These are phyloP conservation scores for Chamaetylas fuelleborni DNA, from an alignment of 2,113 vertebrate genomes.

Conservation along the genomic window DNA sequence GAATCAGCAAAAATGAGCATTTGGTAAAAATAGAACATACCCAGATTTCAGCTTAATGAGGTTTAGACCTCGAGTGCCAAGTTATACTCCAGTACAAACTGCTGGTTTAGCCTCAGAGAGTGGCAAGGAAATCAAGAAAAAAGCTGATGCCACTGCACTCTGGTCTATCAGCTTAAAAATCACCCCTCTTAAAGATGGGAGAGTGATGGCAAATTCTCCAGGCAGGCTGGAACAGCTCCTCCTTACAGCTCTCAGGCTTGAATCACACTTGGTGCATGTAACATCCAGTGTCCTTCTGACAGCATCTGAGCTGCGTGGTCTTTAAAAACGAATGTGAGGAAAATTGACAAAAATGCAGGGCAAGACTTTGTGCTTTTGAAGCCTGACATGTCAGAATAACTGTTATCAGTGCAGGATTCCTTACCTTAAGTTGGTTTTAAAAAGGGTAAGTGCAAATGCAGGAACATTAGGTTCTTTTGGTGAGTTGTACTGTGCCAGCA, in stretches of 20 bases:
- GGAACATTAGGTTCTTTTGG: neutral
- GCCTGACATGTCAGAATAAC: fast-evolving
- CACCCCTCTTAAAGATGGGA: neutral
- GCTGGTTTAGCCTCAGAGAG: neutral
- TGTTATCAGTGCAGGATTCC: neutral
- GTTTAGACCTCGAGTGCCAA: neutral
- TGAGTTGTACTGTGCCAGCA: neutral
- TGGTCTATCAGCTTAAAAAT: neutral
- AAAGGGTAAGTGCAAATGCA: neutral
- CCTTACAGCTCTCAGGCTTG: neutral
- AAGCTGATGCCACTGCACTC: neutral
- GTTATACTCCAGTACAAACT: neutral
- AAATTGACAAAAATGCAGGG: neutral
- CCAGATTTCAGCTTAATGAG: neutral
- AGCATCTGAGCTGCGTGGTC: neutral
- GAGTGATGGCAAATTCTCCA: neutral
- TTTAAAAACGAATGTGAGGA: neutral
- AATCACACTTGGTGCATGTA: neutral
- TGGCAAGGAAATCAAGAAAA: neutral
- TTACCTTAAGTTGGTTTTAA: neutral
- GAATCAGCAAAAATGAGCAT: neutral
- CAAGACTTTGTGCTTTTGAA: neutral
- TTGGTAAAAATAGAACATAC: neutral
- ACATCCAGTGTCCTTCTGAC: neutral
- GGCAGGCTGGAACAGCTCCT: neutral